Conservation (phyloP, 2,888 invertebrate genomes). For the Thera britannica region DNA sequence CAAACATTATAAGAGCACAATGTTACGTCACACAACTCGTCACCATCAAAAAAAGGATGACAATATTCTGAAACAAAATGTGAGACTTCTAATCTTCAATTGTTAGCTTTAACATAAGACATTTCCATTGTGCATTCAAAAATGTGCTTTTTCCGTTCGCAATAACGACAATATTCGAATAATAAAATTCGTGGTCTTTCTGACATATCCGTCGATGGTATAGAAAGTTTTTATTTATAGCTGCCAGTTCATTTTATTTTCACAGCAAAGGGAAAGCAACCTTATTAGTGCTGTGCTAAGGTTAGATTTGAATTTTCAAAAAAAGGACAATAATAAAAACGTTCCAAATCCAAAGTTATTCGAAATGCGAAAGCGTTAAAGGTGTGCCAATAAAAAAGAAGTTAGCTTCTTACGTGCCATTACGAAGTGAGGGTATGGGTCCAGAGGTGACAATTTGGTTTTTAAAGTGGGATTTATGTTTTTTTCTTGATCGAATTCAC, state of each 20-base stretch:
- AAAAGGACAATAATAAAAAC: constrained; percentile 67
- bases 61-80: constrained; percentile 73
- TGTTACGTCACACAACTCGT: constrained; percentile 63
- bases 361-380: constrained; percentile 76
- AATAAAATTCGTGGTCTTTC: constrained; percentile 7
- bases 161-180: constrained; percentile 30
- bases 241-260: constrained; percentile 54
- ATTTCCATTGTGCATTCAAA: constrained; percentile 31
- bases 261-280: constrained; percentile 34
- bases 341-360: constrained; percentile 80
- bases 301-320: constrained; percentile 40
- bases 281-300: constrained; percentile 22
- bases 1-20: constrained; percentile 73
- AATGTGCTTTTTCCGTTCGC: constrained; percentile 30
- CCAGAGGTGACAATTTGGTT: constrained; percentile 62
- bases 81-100: constrained; percentile 58
- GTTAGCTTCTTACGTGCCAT: constrained; percentile 80
- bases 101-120: constrained; percentile 26
- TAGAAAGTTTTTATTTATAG: constrained; percentile 75
- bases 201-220: constrained; percentile 4
- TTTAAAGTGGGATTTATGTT: constrained; percentile 48
- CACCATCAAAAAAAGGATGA: constrained; percentile 71
- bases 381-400: constrained; percentile 82
- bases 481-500: constrained; percentile 35
- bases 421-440: constrained; percentile 68